Evolutionary conservation across 1,140 invertebrate species (phyloP), one percentile per base, ranked within the genome.

Genomic region (Papilio machaon): DNA sequence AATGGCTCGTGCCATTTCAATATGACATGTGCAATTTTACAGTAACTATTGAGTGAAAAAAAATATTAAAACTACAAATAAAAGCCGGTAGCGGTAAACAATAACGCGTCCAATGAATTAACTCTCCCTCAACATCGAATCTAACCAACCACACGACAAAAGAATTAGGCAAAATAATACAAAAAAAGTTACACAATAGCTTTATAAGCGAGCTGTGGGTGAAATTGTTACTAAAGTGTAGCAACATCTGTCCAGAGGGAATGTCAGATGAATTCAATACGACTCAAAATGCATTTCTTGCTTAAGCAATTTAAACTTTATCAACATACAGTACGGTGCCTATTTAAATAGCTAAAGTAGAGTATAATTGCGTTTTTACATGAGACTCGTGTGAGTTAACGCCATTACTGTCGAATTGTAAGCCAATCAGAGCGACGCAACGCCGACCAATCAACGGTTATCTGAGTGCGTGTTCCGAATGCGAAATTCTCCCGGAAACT

Each of bases 361-460:
- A 13, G 64, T 11, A 80, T 81, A 80, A 11, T 49, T 80, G 79
- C 47, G 74, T 89, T 84, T 82, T 81, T 2, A 75, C 5, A 19
- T 73, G 73, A 54, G 15, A 38, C 17, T 70, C 43, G 74, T 80
- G 87, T 67, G 86, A 90, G 89, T 92, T 94, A 93, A 94, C 93
- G 91, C 93, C 93, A 94, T 94, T 92, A 92, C 90, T 94, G 92
- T 94, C 93, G 94, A 92, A 92, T 91, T 91, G 93, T 89, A 74
- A 83, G 92, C 93, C 93, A 94, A 94, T 94, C 91, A 91, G 89
- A 85, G 85, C 74, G 83, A 35, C 85, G 85, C 81, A 82, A 84
- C 83, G 84, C 87, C 85, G 86, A 88, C 91, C 93, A 94, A 94
- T 93, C 84, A 88, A 85, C 80, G 73, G 64, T 79, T 82, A 84